phyloP scores from a whole-genome alignment of 2,888 invertebrate species.

The Catocala nupta region DNA sequence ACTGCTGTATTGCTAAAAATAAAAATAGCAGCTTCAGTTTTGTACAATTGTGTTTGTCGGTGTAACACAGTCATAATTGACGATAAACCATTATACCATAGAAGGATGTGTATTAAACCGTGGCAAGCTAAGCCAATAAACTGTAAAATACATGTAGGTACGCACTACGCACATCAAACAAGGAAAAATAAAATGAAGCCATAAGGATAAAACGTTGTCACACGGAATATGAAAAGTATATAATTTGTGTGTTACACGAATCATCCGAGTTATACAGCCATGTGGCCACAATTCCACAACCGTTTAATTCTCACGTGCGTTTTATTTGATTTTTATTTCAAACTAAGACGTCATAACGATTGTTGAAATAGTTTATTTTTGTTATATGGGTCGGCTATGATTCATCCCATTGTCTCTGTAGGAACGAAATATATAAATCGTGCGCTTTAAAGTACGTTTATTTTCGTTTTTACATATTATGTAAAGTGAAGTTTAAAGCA shows the following conservation, averaged over 20 bases:
- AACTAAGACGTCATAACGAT: constrained; percentile 48
- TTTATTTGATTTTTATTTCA: constrained; percentile 53
- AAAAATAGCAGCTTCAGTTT: no score
- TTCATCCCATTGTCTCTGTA: constrained; percentile 4
- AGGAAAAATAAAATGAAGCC: not conserved
- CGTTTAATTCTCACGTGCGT: constrained; percentile 61
- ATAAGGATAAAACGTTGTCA: constrained; percentile 4
- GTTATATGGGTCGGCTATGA: constrained; percentile 32
- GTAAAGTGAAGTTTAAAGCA: no score
- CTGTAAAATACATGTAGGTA: not conserved
- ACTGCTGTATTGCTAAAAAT: no score
- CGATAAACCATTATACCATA: no score
- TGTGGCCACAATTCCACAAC: constrained; percentile 49
- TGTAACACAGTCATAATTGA: no score
- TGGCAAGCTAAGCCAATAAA: no score
- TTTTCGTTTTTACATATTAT: no score
- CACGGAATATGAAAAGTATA: not conserved
- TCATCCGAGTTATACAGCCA: constrained; percentile 40
- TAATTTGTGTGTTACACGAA: constrained; percentile 19
- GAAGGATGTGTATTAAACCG: no score
- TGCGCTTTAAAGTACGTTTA: no score
- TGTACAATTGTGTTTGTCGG: no score
- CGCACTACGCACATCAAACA: not conserved
- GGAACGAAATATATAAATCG: no score
- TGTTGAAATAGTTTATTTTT: constrained; percentile 39